phyloP scores from a whole-genome alignment of 2,113 vertebrate genomes.

The Miniopterus natalensis region DNA sequence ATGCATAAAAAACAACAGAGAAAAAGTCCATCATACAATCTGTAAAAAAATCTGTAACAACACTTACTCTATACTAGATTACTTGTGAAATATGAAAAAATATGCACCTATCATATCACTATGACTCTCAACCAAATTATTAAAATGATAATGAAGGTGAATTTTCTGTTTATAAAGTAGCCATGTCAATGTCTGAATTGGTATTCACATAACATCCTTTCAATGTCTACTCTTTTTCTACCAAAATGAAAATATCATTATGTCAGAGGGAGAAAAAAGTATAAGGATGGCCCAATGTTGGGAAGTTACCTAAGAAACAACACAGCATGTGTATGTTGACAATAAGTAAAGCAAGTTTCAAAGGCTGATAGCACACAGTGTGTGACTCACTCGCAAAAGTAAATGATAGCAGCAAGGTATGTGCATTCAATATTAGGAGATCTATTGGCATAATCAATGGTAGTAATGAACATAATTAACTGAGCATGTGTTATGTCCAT shows the following conservation, averaged over 20 bases:
- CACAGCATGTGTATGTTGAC: background rate
- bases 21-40: background rate
- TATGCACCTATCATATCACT: background rate
- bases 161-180: background rate
- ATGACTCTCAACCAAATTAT: background rate
- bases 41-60: background rate
- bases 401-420: background rate
- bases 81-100: background rate
- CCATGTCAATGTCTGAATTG: background rate
- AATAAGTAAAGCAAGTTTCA: background rate
- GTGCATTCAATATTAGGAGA: background rate
- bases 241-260: background rate
- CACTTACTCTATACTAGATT: background rate
- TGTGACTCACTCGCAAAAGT: background rate
- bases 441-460: background rate
- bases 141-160: constrained; percentile 3
- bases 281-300: background rate
- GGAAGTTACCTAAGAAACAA: background rate
- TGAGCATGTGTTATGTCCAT: background rate
- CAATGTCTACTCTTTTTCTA: background rate
- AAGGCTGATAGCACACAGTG: background rate
- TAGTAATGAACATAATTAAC: background rate
- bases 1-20: background rate
- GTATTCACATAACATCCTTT: background rate
- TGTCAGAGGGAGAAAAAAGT: background rate